These are phyloP conservation scores for Mustela lutreola DNA, from an alignment of 2,113 vertebrate genomes.

Conservation along the genomic window DNA sequence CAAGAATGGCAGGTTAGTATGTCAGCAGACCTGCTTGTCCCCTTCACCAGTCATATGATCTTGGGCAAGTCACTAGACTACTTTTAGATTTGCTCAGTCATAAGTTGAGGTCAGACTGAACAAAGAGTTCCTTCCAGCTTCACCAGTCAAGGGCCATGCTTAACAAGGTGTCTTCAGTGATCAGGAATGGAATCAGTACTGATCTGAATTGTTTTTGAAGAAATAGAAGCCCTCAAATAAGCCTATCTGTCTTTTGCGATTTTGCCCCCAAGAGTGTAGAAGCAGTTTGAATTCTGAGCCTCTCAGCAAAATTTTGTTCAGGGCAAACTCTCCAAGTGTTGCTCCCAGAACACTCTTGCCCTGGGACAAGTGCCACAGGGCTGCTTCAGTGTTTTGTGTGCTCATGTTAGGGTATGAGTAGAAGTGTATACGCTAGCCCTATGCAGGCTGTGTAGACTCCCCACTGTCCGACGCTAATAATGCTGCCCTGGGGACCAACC, in stretches of 20 bases:
- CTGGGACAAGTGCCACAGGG: not conserved
- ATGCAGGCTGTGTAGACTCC: not conserved
- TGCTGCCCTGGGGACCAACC: not conserved
- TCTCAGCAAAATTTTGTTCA: not conserved
- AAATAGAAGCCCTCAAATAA: not conserved
- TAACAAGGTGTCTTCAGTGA: not conserved
- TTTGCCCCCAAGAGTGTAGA: not conserved
- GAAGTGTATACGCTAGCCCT: not conserved
- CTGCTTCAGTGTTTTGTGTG: too few relatives aligned
- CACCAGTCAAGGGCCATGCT: not conserved
- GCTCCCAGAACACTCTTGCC: not conserved
- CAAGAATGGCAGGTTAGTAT: not conserved
- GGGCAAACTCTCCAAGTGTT: not conserved
- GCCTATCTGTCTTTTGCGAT: not conserved
- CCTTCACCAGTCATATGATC: not conserved
- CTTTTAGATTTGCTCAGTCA: not conserved
- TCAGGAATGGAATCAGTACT: not conserved
- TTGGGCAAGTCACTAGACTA: not conserved
- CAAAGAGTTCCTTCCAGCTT: not conserved
- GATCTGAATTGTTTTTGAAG: not conserved
- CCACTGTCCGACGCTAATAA: not conserved
- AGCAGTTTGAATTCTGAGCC: conserved; percentile 17
- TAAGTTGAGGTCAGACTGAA: not conserved
- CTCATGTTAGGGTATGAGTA: not conserved
- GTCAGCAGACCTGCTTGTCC: not conserved